Evolutionary conservation across 64 coral and sea anemone genomes (phyloP), one percentile per base, ranked within the genome.

Genomic region (Montipora sp.): DNA sequence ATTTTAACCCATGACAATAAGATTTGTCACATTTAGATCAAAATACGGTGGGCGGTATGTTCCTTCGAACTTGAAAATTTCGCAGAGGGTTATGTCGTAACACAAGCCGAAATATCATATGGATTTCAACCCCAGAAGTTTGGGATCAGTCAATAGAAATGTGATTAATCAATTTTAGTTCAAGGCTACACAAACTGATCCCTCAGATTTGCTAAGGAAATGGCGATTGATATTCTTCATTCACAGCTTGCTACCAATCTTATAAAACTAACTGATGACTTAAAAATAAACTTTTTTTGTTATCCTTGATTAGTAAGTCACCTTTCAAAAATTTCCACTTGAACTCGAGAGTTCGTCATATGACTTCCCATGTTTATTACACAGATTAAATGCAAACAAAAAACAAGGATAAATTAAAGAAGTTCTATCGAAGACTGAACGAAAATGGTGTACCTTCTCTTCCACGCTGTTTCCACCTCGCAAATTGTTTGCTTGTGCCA

Each of bases 381-480:
- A 60, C 43, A 6, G n/a, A 27, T 66, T 85, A 71, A 27, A 85
- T 21, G 49, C 11, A 48, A 77, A 19, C 9, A 27, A 49, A 47
- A 5, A 1, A 45, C 18, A 49, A 77, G 1, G 36, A 36, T 36
- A 36, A n/a, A n/a, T n/a, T n/a, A n/a, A 36, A 36, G 36, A 36
- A 36, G 36, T 36, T 36, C 36, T 36, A 36, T 36, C 36, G 36
- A 36, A 36, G 36, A 36, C 36, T 36, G 36, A 36, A 36, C 36
- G 36, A 36, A 36, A 36, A 1, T 50, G 45, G 13, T 63, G 46
- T 85, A 85, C 82, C 82, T 85, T 71, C 50, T 71, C 61, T 10
- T 71, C 82, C 82, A 85, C n/a, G 61, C 82, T 49, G 61, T 50
- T 85, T 85, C 82, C 3, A 85, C 63, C 45, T 85, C 82, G 7